phyloP scores from a whole-genome alignment of 2,113 vertebrate genomes.

The Phaethon lepturus region DNA sequence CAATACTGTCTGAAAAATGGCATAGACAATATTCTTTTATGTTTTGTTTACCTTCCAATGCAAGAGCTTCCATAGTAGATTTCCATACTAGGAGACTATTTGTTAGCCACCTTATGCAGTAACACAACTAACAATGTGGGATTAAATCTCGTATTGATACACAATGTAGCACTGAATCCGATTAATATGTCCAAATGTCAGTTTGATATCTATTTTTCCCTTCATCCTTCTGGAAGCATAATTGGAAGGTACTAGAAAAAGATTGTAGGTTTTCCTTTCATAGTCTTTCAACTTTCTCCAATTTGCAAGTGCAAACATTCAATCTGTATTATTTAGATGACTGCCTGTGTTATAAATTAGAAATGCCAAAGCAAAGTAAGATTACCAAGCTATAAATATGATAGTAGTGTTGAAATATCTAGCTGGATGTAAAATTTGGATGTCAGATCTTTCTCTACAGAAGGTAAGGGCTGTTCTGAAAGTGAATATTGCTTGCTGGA shows the following conservation, averaged over 20 bases:
- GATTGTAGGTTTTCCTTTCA: not conserved
- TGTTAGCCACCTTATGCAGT: not conserved
- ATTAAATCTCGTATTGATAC: accelerated
- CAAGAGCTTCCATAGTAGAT: not conserved
- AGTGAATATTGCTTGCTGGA: not conserved
- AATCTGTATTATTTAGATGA: slow-evolving; percentile 42
- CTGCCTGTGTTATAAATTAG: slow-evolving; percentile 23
- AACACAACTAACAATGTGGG: not conserved
- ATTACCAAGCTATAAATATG: slow-evolving; percentile 33
- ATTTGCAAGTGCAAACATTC: slow-evolving; percentile 10
- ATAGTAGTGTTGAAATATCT: slow-evolving; percentile 1
- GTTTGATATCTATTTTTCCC: not conserved
- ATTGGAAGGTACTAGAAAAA: not conserved
- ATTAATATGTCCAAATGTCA: not conserved
- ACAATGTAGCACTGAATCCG: not conserved
- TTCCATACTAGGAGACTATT: not conserved
- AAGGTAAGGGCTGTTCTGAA: not conserved
- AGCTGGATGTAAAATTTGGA: not conserved
- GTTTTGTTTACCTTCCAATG: not conserved
- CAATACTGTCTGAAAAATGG: not conserved
- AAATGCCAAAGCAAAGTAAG: slow-evolving; percentile 12
- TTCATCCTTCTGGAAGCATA: not conserved
- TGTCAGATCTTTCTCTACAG: not conserved
- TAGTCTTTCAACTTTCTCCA: not conserved
- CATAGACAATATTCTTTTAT: not conserved